Evolutionary conservation across 2,888 invertebrate species (phyloP), one percentile per base, ranked within the genome.

Genomic region (Drosophila meridionalis): DNA sequence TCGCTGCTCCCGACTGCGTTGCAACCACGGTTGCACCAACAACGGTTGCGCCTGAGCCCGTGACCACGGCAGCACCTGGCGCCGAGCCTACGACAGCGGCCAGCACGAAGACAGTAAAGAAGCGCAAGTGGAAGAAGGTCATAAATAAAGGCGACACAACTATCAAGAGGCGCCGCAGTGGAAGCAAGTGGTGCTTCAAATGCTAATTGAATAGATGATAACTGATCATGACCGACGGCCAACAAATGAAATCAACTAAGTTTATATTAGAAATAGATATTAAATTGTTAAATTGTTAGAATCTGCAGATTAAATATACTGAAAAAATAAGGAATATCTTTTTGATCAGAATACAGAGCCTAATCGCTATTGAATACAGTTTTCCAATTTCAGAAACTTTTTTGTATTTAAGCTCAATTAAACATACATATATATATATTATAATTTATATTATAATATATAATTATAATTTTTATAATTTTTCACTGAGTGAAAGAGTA

Each of bases 1-100:
- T 5, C 4, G 0, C 0, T 1, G 0, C 4, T 34, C n/a, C n/a
- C 2, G n/a, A 0, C 32, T 50, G 50, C 8, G 9, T 34, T 34
- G 0, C 34, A 34, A 0, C 36, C 9, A 36, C 36, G 3, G 9
- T 1, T 3, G 9, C 3, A 36, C 36, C 36, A 9, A 20, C 20
- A 20, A 20, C 20, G 20, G 20, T 20, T 20, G 20, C 20, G 20
- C 20, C 11, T 4, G 4, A 2, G 3, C 26, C 12, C 20, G 20
- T 20, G 20, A 53, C 53, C 7, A 26, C 36, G 11, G 7, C 38
- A 12, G 38, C 38, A 5, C 7, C 53, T 2, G 36, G 8, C 20
- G 20, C 20, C 20, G 20, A 20, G 20, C 20, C 20, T 20, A 20
- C 20, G 20, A 20, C 20, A 20, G 20, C 20, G 20, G 20, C 20